Percentiles rank a stretch among this genome's conserved stretches.
Conservation (phyloP, 2,797 vertebrate genomes). For the Rhinophrynus dorsalis region DNA sequence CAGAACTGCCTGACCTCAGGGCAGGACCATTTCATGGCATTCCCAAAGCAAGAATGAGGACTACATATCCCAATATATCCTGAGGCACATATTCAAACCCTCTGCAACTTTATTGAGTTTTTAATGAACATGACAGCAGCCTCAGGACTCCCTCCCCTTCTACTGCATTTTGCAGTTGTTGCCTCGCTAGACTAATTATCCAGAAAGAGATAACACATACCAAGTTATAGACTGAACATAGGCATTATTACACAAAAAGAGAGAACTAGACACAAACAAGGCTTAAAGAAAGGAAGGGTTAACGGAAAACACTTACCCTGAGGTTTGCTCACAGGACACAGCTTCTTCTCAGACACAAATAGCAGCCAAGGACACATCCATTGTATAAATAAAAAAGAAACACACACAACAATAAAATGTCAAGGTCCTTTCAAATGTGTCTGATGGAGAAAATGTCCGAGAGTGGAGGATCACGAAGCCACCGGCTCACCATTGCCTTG, state of each 20-base stretch:
- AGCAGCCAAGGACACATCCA: constrained; percentile 14
- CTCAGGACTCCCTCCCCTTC: background rate
- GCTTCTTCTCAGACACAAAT: background rate
- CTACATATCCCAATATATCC: constrained; percentile 37
- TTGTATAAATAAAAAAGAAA: too few relatives aligned
- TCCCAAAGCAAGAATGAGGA: background rate
- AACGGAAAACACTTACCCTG: constrained; percentile 5
- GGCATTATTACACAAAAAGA: too few relatives aligned
- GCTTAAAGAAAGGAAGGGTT: background rate
- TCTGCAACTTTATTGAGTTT: constrained; percentile 36
- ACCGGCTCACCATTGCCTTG: background rate
- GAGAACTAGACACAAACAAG: background rate
- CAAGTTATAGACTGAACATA: background rate
- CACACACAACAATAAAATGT: background rate
- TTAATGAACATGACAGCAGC: background rate
- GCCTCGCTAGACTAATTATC: constrained; percentile 6
- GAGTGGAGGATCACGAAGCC: background rate
- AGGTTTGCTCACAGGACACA: background rate
- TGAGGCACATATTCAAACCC: constrained; percentile 19
- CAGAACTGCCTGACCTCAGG: too few relatives aligned
- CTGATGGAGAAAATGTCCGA: constrained; percentile 17
- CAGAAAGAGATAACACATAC: background rate
- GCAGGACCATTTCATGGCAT: too few relatives aligned
- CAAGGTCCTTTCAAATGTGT: constrained; percentile 16
- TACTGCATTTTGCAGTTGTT: constrained; percentile 21